Conservation (phyloP, 2,113 vertebrate species). For the Callospermophilus lateralis region DNA sequence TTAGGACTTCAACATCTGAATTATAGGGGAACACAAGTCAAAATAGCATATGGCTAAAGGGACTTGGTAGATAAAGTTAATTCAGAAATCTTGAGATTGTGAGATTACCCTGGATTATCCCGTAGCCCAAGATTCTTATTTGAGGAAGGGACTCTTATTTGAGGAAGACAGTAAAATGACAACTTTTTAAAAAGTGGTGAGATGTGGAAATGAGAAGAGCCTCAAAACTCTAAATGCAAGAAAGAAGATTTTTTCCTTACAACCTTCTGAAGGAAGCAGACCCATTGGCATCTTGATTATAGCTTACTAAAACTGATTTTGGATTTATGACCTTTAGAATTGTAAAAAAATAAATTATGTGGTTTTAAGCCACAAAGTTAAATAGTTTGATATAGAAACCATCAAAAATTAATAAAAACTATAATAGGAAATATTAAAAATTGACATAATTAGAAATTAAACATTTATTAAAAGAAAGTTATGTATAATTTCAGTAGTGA, state of each 20-base stretch:
- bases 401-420: not conserved
- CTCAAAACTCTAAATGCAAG: not conserved
- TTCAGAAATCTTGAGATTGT: not conserved
- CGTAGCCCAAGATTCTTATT: not conserved
- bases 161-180: not conserved
- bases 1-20: not conserved
- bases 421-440: not conserved
- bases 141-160: not conserved
- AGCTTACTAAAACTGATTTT: not conserved
- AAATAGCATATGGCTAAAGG: not conserved
- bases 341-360: not conserved
- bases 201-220: not conserved
- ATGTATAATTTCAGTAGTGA: not conserved
- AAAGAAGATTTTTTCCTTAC: not conserved
- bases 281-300: not conserved
- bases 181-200: too few species aligned
- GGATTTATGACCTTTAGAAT: not conserved
- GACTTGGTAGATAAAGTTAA: not conserved
- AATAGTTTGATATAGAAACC: not conserved
- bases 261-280: not conserved
- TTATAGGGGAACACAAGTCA: not conserved
- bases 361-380: not conserved
- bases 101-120: not conserved
- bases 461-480: not conserved
- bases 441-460: not conserved